Conservation (phyloP, 2,797 vertebrate genomes). For the Muraenolepis orangiensis region DNA sequence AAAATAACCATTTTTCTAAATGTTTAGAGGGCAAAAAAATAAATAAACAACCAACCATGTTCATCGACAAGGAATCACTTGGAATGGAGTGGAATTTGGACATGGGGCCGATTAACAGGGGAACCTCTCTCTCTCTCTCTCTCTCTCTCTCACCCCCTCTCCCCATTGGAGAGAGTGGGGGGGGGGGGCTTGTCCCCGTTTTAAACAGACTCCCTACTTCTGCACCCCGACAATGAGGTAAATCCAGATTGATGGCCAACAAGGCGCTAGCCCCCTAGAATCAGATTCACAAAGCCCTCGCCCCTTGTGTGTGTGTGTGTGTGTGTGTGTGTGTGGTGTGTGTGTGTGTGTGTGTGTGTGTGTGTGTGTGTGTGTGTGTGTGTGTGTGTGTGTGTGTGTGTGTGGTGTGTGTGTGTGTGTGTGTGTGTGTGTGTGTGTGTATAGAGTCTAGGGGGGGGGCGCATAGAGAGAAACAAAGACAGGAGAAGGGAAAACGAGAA, state of each 20-base stretch:
- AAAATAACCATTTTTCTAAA: background rate
- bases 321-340: background rate
- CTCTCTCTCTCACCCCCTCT: no score
- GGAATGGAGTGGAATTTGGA: conserved; percentile 5
- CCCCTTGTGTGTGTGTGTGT: background rate
- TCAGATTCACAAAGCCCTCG: background rate
- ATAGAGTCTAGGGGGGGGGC: background rate
- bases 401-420: no score
- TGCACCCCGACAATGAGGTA: conserved; percentile 19
- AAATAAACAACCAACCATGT: background rate
- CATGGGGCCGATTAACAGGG: conserved; percentile 47
- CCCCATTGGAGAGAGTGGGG: conserved; percentile 30
- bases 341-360: background rate
- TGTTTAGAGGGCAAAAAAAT: background rate
- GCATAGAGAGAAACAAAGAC: background rate
- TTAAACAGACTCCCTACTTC: conserved; percentile 46
- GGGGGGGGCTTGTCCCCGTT: conserved; percentile 43
- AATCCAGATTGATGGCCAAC: conserved; percentile 31
- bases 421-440: no score
- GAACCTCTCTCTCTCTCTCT: no score
- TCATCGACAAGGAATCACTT: conserved; percentile 3
- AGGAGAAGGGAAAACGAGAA: background rate
- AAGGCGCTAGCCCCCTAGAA: conserved; percentile 12
- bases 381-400: no score
- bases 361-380: no score